These are phyloP conservation scores for Micromussa lordhowensis DNA, from an alignment of 92 coral and sea anemone genomes.

Conservation along the genomic window DNA sequence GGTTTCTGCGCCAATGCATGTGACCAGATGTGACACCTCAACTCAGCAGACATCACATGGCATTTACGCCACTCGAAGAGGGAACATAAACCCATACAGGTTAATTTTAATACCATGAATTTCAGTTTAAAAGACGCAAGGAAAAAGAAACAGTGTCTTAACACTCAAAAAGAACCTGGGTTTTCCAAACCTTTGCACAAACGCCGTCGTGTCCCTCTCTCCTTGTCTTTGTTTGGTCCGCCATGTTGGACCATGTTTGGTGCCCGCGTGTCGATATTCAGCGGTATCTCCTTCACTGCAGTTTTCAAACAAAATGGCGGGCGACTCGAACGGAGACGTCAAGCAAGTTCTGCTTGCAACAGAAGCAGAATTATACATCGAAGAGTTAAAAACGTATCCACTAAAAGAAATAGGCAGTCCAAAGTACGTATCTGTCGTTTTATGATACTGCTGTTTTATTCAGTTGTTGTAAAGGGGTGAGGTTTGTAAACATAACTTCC, in stretches of 20 bases:
- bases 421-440: slow-evolving; percentile 65
- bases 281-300: slow-evolving; percentile 76
- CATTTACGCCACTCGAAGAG: not conserved
- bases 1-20: not conserved
- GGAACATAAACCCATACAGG: not conserved
- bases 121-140: not conserved
- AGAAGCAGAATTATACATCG: slow-evolving; percentile 95
- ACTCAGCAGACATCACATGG: not conserved
- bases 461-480: not conserved
- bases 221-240: slow-evolving; percentile 57
- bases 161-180: not conserved
- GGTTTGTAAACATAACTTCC: too few relatives aligned
- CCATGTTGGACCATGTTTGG: slow-evolving; percentile 75
- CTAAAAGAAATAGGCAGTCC: slow-evolving; percentile 88
- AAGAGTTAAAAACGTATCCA: slow-evolving; percentile 76
- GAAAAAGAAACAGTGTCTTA: not conserved
- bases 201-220: not conserved
- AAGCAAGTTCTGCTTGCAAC: slow-evolving; percentile 83
- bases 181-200: slow-evolving; percentile 8
- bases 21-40: not conserved
- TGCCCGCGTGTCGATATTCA: slow-evolving; percentile 36
- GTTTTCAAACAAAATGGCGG: slow-evolving; percentile 71
- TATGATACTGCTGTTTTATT: not conserved
- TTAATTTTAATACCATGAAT: not conserved
- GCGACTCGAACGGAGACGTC: slow-evolving; percentile 42